These are phyloP conservation scores for Grammomys dolichurus DNA, from an alignment of 2,113 vertebrate genomes.

Conservation along the genomic window DNA sequence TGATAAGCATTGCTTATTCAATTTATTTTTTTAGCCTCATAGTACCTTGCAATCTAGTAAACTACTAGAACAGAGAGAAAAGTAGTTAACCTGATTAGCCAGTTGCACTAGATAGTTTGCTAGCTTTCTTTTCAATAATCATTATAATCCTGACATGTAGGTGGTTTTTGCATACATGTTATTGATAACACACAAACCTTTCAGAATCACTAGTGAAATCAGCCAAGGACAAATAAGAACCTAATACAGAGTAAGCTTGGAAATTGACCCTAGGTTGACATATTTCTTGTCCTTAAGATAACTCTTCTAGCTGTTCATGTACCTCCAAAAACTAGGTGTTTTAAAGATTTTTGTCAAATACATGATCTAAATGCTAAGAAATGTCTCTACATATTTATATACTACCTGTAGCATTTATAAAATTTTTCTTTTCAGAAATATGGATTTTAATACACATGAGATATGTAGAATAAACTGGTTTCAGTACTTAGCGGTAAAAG, in stretches of 20 bases:
- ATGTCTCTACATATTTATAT: background rate
- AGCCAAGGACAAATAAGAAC: background rate
- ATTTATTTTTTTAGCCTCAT: background rate
- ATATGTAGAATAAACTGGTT: background rate
- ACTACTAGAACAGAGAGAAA: background rate
- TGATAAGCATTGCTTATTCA: background rate
- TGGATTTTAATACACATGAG: background rate
- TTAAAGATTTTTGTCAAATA: conserved; percentile 12
- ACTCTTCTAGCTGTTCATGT: background rate
- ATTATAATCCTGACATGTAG: background rate
- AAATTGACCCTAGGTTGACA: background rate
- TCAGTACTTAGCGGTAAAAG: background rate
- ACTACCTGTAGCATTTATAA: background rate
- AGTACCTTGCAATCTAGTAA: background rate
- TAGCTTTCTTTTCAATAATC: background rate
- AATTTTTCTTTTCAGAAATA: background rate
- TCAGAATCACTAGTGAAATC: background rate
- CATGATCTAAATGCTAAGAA: background rate
- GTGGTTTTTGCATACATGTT: background rate
- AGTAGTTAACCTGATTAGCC: background rate
- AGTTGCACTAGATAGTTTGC: background rate
- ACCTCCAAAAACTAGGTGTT: background rate
- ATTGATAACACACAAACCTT: background rate
- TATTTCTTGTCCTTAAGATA: conserved; percentile 8
- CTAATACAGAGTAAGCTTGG: background rate